Base-by-base conservation (phyloP, 2,888 invertebrate species). In the Ophraella communa region DNA sequence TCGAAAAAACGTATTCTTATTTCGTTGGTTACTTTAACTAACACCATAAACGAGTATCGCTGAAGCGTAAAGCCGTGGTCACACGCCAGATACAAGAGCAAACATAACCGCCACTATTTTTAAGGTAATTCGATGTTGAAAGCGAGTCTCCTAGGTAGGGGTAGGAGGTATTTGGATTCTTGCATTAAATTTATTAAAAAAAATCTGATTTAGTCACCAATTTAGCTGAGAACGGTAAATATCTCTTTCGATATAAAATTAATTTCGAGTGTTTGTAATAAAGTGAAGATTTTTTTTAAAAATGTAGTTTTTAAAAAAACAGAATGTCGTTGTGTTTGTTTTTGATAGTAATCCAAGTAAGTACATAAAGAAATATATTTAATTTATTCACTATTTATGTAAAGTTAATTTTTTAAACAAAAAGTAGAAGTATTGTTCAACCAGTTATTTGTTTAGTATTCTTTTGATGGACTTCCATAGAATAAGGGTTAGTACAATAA, bases 301-400 rank as follows among this genome's bases (percentile, higher is more conserved):
- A 54, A 54, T 27, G 20, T 18, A 33, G n/a, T 23, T 35, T 23
- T 17, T 54, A 21, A 7, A 20, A 1, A 14, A 39, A 24, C 39
- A 54, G 7, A 54, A 54, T 54, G 54, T 14, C 17, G 23, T 24
- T n/a, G 39, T 39, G 39, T 14, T 54, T 54, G 17, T 8, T 54
- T 54, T 21, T 42, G 8, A 39, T 54, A 42, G 23, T 21, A 23
- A 14, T 21, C 39, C 21, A 39, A 39, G 54, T 54, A 54, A 42
- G 54, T 54, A 27, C 10, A 14, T 49, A 3, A n/a, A 45, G 1
- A 20, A 8, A 21, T 1, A 21, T 10, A 10, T 21, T 1, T n/a
- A n/a, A n/a, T n/a, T n/a, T n/a, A n/a, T n/a, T n/a, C n/a, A n/a
- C n/a, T n/a, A n/a, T n/a, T n/a, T n/a, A n/a, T n/a, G n/a, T n/a